phyloP scores from a whole-genome alignment of 2,113 vertebrate genomes.

The Thalassarche chlororhynchos region DNA sequence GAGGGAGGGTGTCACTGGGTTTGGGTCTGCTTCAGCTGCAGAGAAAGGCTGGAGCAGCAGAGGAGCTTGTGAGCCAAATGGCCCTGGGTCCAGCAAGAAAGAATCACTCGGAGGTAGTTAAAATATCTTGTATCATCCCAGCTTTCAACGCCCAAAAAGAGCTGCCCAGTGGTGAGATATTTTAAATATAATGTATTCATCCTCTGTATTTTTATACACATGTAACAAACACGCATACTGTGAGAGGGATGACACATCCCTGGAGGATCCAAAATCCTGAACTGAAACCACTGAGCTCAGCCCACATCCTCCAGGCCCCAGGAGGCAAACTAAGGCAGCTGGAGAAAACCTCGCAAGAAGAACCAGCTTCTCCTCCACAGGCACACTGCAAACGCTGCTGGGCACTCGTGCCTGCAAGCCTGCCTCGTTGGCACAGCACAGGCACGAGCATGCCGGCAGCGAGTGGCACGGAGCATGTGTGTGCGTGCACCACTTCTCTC shows the following conservation, averaged over 20 bases:
- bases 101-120: not conserved
- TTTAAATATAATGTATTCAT: not conserved
- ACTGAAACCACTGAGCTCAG: conserved; percentile 27
- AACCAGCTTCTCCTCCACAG: not conserved
- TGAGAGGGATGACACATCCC: conserved; percentile 45
- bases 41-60: not conserved
- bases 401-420: rapidly evolving
- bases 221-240: not conserved
- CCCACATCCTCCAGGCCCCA: not conserved
- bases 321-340: not conserved
- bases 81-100: not conserved
- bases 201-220: conserved; percentile 21
- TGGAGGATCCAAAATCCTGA: conserved; percentile 22
- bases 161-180: conserved; percentile 23
- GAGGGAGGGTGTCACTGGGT: too few relatives aligned
- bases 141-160: not conserved
- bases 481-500: not conserved
- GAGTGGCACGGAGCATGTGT: rapidly evolving
- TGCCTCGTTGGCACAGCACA: rapidly evolving
- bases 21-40: not conserved
- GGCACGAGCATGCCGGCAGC: not conserved
- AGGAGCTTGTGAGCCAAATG: rapidly evolving
- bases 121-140: not conserved
- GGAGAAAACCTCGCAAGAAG: not conserved
- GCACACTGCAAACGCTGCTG: rapidly evolving